Conservation (phyloP, 2,888 invertebrate species). For the Morinoia aosen region DNA sequence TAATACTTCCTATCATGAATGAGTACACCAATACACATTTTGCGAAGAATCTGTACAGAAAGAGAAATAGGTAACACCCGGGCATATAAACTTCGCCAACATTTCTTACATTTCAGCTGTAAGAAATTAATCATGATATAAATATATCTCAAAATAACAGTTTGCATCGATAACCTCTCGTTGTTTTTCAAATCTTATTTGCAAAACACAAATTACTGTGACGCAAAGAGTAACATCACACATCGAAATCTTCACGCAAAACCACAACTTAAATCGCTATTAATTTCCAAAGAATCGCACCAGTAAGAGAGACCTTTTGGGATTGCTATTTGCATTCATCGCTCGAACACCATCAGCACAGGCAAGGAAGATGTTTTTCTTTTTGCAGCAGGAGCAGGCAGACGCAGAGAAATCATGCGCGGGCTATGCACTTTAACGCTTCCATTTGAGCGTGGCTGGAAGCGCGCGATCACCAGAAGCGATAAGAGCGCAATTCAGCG, state of each 20-base stretch:
- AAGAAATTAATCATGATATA: neutral
- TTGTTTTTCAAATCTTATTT: neutral
- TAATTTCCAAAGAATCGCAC: neutral
- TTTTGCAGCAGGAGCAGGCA: neutral
- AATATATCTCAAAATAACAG: neutral
- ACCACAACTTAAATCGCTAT: neutral
- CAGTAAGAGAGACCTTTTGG: neutral
- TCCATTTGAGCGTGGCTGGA: neutral
- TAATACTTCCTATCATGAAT: neutral
- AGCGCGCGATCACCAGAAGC: neutral
- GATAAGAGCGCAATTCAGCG: neutral
- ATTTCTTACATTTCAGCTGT: neutral
- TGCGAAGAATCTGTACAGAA: neutral
- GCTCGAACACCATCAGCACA: neutral
- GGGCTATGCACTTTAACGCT: neutral
- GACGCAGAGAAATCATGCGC: neutral
- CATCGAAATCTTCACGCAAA: neutral
- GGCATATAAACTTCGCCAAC: neutral
- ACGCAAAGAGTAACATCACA: neutral
- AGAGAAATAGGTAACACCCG: neutral
- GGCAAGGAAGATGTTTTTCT: neutral
- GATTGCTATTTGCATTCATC: neutral
- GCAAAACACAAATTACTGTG: neutral
- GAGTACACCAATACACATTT: neutral
- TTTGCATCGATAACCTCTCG: neutral